A percentile compares a stretch with the other conserved stretches of the same genome.
phyloP scores from a whole-genome alignment of 2,888 invertebrate genomes.

The Agrotis clavis region DNA sequence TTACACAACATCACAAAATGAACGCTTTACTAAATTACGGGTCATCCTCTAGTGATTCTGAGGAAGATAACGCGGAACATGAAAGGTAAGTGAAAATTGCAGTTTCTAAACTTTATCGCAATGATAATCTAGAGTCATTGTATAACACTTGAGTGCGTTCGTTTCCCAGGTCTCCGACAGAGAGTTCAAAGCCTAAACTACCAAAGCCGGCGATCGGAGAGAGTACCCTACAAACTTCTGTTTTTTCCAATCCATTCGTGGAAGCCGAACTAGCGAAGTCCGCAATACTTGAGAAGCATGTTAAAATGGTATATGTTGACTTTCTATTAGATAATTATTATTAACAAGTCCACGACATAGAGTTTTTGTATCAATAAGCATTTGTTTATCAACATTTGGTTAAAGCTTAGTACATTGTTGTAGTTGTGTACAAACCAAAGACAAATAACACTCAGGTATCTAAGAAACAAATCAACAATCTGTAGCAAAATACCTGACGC shows the following conservation, averaged over 20 bases:
- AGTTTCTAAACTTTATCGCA: constrained; percentile 7
- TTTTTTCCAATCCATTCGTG: constrained; percentile 96
- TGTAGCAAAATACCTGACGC: not conserved
- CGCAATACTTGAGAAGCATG: constrained; percentile 97
- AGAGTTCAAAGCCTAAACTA: constrained; percentile 84
- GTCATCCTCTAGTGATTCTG: constrained; percentile 86
- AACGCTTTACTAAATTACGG: constrained; percentile 94
- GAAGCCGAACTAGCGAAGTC: constrained; percentile 96
- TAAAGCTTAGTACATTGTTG: not conserved
- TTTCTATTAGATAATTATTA: constrained; percentile 76
- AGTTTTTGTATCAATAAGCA: constrained; percentile 6
- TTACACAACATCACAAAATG: constrained; percentile 78
- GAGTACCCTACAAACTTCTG: constrained; percentile 92
- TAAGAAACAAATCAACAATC: constrained; percentile 27
- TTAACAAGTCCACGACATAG: constrained; percentile 41
- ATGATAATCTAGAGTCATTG: not conserved
- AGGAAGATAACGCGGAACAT: constrained; percentile 83
- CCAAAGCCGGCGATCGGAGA: constrained; percentile 93
- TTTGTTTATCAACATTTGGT: constrained; percentile 17
- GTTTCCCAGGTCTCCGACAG: constrained; percentile 68
- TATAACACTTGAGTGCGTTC: not conserved
- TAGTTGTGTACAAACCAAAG: constrained; percentile 6
- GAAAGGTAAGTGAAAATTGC: constrained; percentile 78
- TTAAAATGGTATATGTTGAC: constrained; percentile 96
- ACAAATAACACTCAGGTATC: constrained; percentile 8